phyloP scores from a whole-genome alignment of 2,888 invertebrate species.

The Parnassius glacialis region DNA sequence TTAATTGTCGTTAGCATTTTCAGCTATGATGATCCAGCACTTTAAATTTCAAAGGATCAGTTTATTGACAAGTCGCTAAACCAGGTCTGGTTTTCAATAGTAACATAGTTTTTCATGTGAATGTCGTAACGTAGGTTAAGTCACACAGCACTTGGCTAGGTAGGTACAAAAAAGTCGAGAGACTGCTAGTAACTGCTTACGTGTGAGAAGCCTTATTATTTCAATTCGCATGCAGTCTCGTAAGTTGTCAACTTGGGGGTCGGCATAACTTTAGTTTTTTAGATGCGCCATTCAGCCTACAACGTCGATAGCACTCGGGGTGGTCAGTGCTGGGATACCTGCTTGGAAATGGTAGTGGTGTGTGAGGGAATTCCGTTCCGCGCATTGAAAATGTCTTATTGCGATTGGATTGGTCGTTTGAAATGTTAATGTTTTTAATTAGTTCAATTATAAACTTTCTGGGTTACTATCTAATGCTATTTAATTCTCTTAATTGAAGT shows the following conservation, averaged over 20 bases:
- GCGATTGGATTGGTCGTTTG: slow-evolving; percentile 1
- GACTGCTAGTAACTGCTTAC: too few species aligned
- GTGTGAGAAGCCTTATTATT: slow-evolving; percentile 12
- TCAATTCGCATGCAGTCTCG: slow-evolving; percentile 24
- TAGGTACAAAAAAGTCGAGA: too few species aligned
- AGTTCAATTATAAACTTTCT: neutral
- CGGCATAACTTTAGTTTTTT: slow-evolving; percentile 32
- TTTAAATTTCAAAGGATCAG: too few species aligned
- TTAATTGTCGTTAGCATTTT: too few species aligned
- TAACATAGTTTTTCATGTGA: too few species aligned
- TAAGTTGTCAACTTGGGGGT: slow-evolving; percentile 25
- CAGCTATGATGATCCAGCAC: too few species aligned
- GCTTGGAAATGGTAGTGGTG: slow-evolving; percentile 10
- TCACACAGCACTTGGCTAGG: too few species aligned
- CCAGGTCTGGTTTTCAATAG: too few species aligned
- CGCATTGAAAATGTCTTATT: slow-evolving; percentile 17
- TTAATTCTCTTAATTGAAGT: too few species aligned
- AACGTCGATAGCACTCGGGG: slow-evolving; percentile 19
- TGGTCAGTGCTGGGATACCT: slow-evolving; percentile 18
- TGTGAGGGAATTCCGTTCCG: slow-evolving; percentile 25
- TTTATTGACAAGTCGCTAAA: too few species aligned
- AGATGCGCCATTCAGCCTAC: slow-evolving; percentile 19
- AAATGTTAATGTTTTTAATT: neutral
- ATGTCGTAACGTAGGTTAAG: too few species aligned
- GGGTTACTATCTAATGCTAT: too few species aligned